phyloP scores from a whole-genome alignment of 2,797 vertebrate species.

The Callimico goeldii region DNA sequence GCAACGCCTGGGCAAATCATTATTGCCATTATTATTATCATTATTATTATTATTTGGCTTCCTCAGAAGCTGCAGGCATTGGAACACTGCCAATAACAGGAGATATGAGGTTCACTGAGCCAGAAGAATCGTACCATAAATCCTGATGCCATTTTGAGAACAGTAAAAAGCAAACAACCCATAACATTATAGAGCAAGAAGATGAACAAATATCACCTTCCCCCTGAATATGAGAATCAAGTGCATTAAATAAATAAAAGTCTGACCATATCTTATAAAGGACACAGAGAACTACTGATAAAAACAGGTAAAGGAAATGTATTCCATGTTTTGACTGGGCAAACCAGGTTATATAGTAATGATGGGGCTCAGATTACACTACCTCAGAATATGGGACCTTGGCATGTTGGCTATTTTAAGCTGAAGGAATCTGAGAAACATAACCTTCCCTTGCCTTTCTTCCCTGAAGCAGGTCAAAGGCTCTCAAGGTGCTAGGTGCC shows the following conservation, averaged over 20 bases:
- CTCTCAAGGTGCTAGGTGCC: not conserved
- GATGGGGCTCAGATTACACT: not conserved
- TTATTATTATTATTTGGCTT: conserved; percentile 31
- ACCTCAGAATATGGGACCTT: not conserved
- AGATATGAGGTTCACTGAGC: conserved; percentile 45
- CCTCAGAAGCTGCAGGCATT: not conserved
- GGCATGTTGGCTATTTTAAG: not conserved
- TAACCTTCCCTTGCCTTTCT: not conserved
- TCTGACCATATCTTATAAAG: conserved; percentile 35
- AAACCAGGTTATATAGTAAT: not conserved
- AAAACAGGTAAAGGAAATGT: conserved; percentile 27
- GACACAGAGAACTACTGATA: not conserved
- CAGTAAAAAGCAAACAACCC: conserved; percentile 75
- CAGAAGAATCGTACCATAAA: conserved; percentile 65
- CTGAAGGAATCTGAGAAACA: not conserved
- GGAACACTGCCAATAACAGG: conserved; percentile 47
- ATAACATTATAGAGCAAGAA: conserved; percentile 63
- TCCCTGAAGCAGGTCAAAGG: not conserved
- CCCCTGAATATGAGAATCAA: conserved; percentile 51
- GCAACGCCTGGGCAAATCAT: conserved; percentile 25
- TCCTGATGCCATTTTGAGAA: conserved; percentile 71
- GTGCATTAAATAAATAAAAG: conserved; percentile 60
- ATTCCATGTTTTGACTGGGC: not conserved
- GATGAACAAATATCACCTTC: conserved; percentile 72
- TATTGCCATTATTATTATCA: conserved; percentile 49